Base-by-base conservation (phyloP, 1,140 invertebrate species). In the Mesaphorura yosii region DNA sequence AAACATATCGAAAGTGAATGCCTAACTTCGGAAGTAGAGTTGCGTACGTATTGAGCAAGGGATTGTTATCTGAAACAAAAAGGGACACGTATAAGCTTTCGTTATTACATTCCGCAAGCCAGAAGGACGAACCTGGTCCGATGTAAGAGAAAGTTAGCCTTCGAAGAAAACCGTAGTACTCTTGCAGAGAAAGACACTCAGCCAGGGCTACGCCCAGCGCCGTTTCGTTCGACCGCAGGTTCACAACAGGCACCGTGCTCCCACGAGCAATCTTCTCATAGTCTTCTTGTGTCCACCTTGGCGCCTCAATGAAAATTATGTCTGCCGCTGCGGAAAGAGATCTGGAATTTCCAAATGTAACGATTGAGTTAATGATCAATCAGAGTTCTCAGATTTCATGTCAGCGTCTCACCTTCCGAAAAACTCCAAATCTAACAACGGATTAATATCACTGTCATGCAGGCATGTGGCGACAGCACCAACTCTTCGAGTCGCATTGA, bases 141-240 rank as follows among this genome's bases (percentile, higher is more conserved):
- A 58, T 26, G 27, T 53, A 58, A 10, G 45, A 28, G 3, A 58
- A 25, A 3, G 25, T 39, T 2, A 58, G 22, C 15, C 58, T 19
- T 39, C 51, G 34, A 10, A 60, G 25, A 23, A 42, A 57, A 25
- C 48, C 58, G 42, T 60, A 60, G 31, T 53, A 44, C 34, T 60
- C 58, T 28, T 34, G 52, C 31, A 60, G 19, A 25, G 58, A 48
- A 1, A 60, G 34, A 19, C 48, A 25, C 31, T 60, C 58, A 14
- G 54, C 39, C 15, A 56, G 37, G 1, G 27, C 40, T 14, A 49
- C 15, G 14, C 27, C 25, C 6, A 55, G 54, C 29, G 50, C 54
- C 25, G 41, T 40, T 7, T 45, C 19, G n/a, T 14, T 2, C 5
- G 50, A 53, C n/a, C 34, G 19, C 7, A 57, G 20, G 23, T 51